Percentiles rank a stretch among this genome's conserved stretches.
These are phyloP conservation scores for Acrossocheilus fasciatus DNA, from an alignment of 2,797 vertebrate species.

Conservation along the genomic window DNA sequence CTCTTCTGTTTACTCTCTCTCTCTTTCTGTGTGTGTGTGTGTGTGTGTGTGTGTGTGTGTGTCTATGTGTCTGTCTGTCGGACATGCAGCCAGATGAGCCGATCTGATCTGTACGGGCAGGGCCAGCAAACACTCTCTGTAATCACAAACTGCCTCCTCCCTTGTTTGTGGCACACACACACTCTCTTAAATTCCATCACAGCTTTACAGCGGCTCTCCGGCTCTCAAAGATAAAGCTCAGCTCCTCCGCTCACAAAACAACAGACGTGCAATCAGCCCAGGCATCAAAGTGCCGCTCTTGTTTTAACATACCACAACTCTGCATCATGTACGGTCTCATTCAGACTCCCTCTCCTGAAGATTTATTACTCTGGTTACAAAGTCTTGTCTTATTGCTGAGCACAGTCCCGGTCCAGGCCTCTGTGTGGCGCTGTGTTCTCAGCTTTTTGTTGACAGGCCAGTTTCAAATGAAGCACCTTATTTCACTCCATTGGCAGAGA, in stretches of 20 bases:
- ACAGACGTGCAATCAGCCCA: conserved; percentile 55
- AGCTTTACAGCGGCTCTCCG: conserved; percentile 28
- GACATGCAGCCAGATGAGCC: conserved; percentile 47
- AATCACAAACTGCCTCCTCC: conserved; percentile 56
- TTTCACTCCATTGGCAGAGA: conserved; percentile 47
- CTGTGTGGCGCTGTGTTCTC: conserved; percentile 78
- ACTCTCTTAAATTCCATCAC: conserved; percentile 52
- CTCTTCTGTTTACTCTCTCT: conserved; percentile 13
- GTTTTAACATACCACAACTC: conserved; percentile 63
- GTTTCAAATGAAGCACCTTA: conserved; percentile 21
- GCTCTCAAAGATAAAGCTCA: conserved; percentile 59
- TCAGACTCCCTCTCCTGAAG: conserved; percentile 47
- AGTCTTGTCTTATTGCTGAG: conserved; percentile 34
- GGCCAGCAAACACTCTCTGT: conserved; percentile 59
- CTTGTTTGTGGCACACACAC: conserved; percentile 29
- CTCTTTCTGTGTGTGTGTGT: conserved; percentile 3
- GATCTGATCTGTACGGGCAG: conserved; percentile 55
- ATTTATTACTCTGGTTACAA: conserved; percentile 54
- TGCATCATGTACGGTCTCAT: conserved; percentile 47
- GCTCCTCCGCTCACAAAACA: conserved; percentile 58
- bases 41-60: conserved; percentile 24
- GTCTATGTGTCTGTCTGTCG: conserved; percentile 42
- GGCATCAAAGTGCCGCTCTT: conserved; percentile 57
- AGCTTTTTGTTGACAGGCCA: conserved; percentile 56
- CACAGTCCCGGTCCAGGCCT: conserved; percentile 65